Evolutionary conservation across 2,113 vertebrate species (phyloP).

Genomic region (Centropus unirufus): DNA sequence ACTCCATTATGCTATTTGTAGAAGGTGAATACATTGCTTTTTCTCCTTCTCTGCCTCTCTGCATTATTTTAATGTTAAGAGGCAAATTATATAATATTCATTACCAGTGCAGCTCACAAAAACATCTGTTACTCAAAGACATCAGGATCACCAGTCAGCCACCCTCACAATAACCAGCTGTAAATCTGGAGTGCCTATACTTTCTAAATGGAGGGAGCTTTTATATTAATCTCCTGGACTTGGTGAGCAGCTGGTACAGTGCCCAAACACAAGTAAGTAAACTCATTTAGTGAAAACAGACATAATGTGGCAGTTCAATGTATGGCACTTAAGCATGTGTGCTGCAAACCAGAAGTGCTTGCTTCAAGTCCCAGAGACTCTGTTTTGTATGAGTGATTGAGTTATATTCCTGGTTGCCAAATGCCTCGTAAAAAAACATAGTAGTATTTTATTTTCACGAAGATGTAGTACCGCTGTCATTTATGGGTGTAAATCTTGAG

Average conservation of each 20-base stretch:
- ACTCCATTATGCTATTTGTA: neutral
- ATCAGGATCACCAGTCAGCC: constrained; percentile 48
- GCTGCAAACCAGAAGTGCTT: neutral
- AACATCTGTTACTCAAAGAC: constrained; percentile 59
- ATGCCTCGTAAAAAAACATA: neutral
- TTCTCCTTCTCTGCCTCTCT: constrained; percentile 31
- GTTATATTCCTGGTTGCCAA: neutral
- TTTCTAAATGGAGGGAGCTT: constrained; percentile 59
- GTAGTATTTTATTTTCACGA: neutral
- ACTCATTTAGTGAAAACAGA: constrained; percentile 63
- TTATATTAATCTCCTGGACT: constrained; percentile 49
- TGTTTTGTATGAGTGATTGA: neutral
- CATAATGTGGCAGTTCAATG: constrained; percentile 32
- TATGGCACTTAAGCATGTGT: neutral
- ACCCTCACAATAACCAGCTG: constrained; percentile 39
- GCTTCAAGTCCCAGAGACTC: neutral
- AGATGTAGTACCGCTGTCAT: neutral
- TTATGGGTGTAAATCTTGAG: neutral
- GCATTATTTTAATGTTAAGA: constrained; percentile 34
- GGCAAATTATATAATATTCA: constrained; percentile 57
- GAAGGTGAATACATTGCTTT: neutral
- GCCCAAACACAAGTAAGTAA: constrained; percentile 58
- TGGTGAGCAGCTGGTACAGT: constrained; percentile 33
- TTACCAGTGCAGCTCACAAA: constrained; percentile 56
- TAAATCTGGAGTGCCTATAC: constrained; percentile 39